Percentiles rank a stretch among this genome's conserved stretches.
phyloP scores from a whole-genome alignment of 2,888 invertebrate species.

The Scaptomyza cyrtandrae region DNA sequence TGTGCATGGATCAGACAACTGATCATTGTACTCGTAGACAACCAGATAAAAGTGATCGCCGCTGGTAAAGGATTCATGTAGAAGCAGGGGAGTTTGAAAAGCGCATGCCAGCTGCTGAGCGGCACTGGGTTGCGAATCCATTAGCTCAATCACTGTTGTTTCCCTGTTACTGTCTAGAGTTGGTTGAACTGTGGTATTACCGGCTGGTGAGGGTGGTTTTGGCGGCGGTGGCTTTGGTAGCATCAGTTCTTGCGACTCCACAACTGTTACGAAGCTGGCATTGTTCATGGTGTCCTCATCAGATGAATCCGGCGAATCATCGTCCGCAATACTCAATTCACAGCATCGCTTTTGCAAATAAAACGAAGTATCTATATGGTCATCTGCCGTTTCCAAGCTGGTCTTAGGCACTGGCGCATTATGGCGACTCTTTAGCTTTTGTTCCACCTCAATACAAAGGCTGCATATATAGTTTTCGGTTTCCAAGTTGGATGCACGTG shows the following conservation, averaged over 20 bases:
- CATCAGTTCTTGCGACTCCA: conserved; percentile 9
- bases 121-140: conserved; percentile 15
- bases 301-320: conserved; percentile 19
- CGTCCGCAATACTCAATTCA: not conserved
- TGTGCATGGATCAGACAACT: not conserved
- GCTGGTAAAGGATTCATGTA: conserved; percentile 25
- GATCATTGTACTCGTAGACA: conserved; percentile 47
- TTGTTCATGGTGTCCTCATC: conserved; percentile 24
- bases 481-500: not conserved
- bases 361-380: conserved; percentile 24
- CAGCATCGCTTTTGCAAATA: conserved; percentile 28
- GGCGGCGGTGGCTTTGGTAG: not conserved
- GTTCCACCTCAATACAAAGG: conserved; percentile 49
- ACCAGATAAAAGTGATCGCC: conserved; percentile 40
- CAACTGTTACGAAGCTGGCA: conserved; percentile 28
- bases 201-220: not conserved
- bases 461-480: conserved; percentile 59
- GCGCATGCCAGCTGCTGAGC: not conserved
- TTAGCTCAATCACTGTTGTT: conserved; percentile 20
- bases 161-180: not conserved
- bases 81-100: conserved; percentile 18
- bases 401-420: not conserved
- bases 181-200: not conserved
- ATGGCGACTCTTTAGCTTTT: not conserved
- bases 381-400: not conserved